Evolutionary conservation across 2,888 invertebrate genomes (phyloP), one percentile per base, ranked within the genome.

Genomic region (Trissoscelio sp.): DNA sequence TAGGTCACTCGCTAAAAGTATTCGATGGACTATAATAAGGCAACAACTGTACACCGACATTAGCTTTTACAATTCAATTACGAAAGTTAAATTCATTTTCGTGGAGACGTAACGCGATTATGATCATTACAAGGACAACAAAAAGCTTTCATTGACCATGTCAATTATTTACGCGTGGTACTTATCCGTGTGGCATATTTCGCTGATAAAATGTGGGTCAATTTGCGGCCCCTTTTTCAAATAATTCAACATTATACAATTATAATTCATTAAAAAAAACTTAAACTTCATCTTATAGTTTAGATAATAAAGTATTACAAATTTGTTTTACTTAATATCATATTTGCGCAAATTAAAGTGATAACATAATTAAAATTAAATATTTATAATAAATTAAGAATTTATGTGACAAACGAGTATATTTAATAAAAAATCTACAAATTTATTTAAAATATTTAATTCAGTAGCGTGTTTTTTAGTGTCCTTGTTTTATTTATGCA

Each of bases 11-110:
- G 20, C 16, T 42, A 39, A 39, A 57, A 37, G 24, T 39, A 58
- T 22, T 58, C 39, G 57, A 22, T 22, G 7, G 14, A 58, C 24
- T 58, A 58, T 58, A 58, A 58, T 58, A 58, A 42, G 42, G 12
- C 39, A 58, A 37, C 57, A 57, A 20, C 20, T 57, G 20, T 55
- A 18, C 57, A 39, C 6, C 12, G 22, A 9, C 22, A 58, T 22
- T 39, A 58, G 39, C 60, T 44, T 60, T 60, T 60, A 28, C 60
- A 44, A 60, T 60, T 60, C 60, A 60, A 60, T 60, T 60, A 60
- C 24, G 22, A 44, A 44, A 58, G 18, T 58, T 58, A 39, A 58
- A 58, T 58, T 58, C 9, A 39, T 58, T 58, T 39, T 44, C 28
- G 16, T 16, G 1, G 44, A 44, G 28, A 60, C 42, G 42, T 60